Base-by-base conservation (phyloP, 2,113 vertebrate genomes). In the Coracopsis vasa region DNA sequence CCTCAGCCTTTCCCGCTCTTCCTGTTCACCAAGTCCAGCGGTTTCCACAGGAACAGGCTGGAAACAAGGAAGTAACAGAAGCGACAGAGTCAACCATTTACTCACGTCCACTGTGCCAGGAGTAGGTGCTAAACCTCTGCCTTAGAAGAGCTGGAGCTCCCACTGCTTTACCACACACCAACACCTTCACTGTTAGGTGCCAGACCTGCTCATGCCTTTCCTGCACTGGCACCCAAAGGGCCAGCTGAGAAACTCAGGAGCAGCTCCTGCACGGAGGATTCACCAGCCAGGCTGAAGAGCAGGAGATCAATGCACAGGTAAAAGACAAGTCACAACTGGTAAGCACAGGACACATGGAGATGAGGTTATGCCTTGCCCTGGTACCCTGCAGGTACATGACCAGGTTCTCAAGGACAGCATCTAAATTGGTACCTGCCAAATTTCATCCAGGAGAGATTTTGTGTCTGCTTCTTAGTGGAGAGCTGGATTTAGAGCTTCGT, bases 1-100 rank as follows among this genome's bases (percentile, higher is more conserved):
- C 80, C 99, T 98, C 92, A 99, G 98, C 84, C 98, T 98, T 89
- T 99, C 99, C 85, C 99, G 98, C 94, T 99, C 99, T 91, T 99
- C 98, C 91, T 99, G 99, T 94, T 99, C 98, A 28, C 98, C 98
- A 90, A 98, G 97, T 91, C 98, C 98, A 82, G 98, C 58, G 85
- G 97, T 97, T 97, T 99, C 98, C 64, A 97, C 80, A 75, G 98
- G 98, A 92, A 98, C 98, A 95, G 98, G 98, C 99, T 99, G 96
- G 71, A 95, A 95, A 96, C 53, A 97, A 97, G 91, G 88, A 95
- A 95, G 75, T 73, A 82, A 97, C 86, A 96, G 65, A 96, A 93
- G 72, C 25, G 3, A 56, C 56, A 77, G 65, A 90, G 75, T 97
- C 95, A 96, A 78, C 78, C 69, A 90, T 77, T 88, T 69, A 51